Conservation (phyloP, 2,113 vertebrate genomes). For the Phycodurus eques region DNA sequence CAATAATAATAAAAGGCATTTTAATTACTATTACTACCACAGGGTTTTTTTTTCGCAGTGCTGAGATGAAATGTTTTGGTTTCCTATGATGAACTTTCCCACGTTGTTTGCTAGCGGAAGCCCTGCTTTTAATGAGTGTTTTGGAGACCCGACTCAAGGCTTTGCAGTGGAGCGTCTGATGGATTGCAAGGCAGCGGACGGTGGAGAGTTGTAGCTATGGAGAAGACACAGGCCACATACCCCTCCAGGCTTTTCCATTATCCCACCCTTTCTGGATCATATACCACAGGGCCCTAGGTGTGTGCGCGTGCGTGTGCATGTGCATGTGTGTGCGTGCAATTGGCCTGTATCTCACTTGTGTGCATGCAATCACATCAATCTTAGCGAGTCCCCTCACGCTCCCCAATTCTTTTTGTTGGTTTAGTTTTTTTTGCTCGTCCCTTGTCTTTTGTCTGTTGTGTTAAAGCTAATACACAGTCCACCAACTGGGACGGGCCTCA, state of each 20-base stretch:
- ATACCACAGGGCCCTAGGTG: conserved; percentile 51
- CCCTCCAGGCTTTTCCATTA: conserved; percentile 66
- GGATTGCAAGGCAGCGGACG: conserved; percentile 56
- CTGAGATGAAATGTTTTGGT: neutral
- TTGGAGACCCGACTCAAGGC: conserved; percentile 42
- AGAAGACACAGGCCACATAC: conserved; percentile 61
- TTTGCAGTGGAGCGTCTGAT: conserved; percentile 42
- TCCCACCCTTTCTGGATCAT: conserved; percentile 66
- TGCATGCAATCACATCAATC: conserved; percentile 28
- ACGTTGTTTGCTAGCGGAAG: conserved; percentile 6
- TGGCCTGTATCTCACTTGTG: conserved; percentile 19
- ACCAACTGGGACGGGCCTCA: conserved; percentile 33
- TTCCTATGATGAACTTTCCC: conserved; percentile 8
- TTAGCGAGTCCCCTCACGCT: conserved; percentile 14
- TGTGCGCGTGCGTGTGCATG: conserved; percentile 18
- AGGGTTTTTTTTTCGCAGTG: neutral
- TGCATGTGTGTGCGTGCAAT: conserved; percentile 26
- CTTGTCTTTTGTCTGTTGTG: conserved; percentile 11
- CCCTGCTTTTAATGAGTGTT: conserved; percentile 39
- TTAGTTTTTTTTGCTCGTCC: neutral
- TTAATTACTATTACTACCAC: neutral
- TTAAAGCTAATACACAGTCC: conserved; percentile 40
- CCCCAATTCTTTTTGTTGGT: neutral
- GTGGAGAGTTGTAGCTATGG: conserved; percentile 62
- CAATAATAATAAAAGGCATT: neutral